phyloP scores from a whole-genome alignment of 37 sponge, comb jelly and placozoan genomes.

The Oopsacas minuta region DNA sequence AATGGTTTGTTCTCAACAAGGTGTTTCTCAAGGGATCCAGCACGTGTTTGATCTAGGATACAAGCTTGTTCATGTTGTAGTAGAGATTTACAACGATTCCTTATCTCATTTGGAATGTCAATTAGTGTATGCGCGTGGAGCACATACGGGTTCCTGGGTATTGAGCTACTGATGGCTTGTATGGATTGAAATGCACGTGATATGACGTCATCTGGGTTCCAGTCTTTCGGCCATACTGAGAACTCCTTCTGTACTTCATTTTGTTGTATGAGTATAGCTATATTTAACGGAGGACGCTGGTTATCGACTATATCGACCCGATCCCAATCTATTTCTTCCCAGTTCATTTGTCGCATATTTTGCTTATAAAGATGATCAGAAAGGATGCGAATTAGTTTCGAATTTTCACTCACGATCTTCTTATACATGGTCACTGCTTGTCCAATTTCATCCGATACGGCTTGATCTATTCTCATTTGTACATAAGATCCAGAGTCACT shows the following conservation, averaged over 20 bases:
- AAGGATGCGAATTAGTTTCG: neutral
- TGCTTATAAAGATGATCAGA: neutral
- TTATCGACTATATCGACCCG: neutral
- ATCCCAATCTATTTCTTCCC: neutral
- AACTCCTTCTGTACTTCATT: neutral
- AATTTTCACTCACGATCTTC: neutral
- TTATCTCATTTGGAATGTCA: neutral
- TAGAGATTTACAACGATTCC: neutral
- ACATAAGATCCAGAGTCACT: neutral
- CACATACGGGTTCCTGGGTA: neutral
- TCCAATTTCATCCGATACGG: neutral
- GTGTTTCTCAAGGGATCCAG: neutral
- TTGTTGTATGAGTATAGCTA: neutral
- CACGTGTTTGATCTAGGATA: neutral
- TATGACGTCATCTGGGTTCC: neutral
- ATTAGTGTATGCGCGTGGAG: neutral
- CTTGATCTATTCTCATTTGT: neutral
- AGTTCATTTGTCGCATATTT: neutral
- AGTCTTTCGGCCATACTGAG: neutral
- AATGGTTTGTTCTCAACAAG: neutral
- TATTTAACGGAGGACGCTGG: neutral
- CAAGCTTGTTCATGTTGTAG: neutral
- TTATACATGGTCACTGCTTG: constrained; percentile 9
- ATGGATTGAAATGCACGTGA: neutral
- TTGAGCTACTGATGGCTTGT: neutral